These are phyloP conservation scores for Plagodis dolabraria DNA, from an alignment of 2,888 invertebrate genomes.

Conservation along the genomic window DNA sequence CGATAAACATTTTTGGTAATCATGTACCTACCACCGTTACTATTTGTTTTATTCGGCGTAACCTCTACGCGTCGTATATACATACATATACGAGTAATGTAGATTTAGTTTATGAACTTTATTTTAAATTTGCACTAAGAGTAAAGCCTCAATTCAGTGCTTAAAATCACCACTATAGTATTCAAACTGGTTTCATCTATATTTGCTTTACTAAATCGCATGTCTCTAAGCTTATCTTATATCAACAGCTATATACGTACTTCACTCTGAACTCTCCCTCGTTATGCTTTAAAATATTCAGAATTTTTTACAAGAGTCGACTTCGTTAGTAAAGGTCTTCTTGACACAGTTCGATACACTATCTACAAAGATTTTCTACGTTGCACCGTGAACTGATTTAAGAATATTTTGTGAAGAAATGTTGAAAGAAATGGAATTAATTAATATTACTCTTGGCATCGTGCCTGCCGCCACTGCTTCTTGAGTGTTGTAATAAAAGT, in stretches of 20 bases:
- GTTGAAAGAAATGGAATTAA: slow-evolving; percentile 40
- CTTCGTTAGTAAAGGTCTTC: slow-evolving; percentile 23
- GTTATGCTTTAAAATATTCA: slow-evolving; percentile 17
- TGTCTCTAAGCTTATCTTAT: neutral
- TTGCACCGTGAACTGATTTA: slow-evolving; percentile 17
- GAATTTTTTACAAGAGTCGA: slow-evolving; percentile 19
- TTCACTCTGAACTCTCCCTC: neutral
- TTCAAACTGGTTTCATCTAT: too few species aligned
- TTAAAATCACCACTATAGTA: too few species aligned
- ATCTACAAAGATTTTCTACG: slow-evolving; percentile 7
- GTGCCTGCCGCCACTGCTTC: slow-evolving; percentile 37
- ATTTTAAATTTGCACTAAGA: too few species aligned
- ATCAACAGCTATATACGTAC: too few species aligned
- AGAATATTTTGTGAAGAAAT: slow-evolving; percentile 34
- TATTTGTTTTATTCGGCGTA: too few species aligned
- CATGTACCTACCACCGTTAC: too few species aligned
- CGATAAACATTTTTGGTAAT: too few species aligned
- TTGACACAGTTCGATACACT: slow-evolving; percentile 24
- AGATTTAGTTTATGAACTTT: too few species aligned
- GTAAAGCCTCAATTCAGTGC: too few species aligned
- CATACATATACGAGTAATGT: too few species aligned
- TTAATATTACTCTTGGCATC: slow-evolving; percentile 45
- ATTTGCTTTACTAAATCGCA: too few species aligned
- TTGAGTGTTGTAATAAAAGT: neutral
- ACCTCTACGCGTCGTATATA: too few species aligned